Base-by-base conservation (phyloP, 2,888 invertebrate species). In the Drosophila pegasa region DNA sequence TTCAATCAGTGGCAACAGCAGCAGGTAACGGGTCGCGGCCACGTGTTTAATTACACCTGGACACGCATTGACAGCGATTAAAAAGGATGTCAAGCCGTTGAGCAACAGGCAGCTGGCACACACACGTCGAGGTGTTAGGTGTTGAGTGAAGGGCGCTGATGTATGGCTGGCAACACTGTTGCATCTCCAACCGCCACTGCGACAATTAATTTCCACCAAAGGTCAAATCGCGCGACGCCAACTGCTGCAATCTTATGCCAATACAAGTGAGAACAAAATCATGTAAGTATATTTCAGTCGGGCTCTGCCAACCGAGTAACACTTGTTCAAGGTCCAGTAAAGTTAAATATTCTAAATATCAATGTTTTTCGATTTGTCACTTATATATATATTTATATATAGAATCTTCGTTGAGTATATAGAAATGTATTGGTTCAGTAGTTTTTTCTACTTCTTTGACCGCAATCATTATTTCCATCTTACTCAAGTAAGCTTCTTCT, bases 51-150 rank as follows among this genome's bases (percentile, higher is more conserved):
- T 83, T 83, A 83, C 83, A 73, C 50, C 60, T 61, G 66, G 54
- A 61, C 74, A 76, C 72, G 71, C 68, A 67, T 78, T 78, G 80
- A 75, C 87, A 83, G 84, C 88, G 83, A 86, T 88, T 86, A 86
- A 86, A 86, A 87, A 70, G 51, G 64, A 50, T 75, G 67, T 65
- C 71, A 76, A 59, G 68, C 43, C 29, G 51, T 57, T 38, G 72
- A 68, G 64, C 71, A 79, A 65, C 65, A 68, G 64, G 60, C 54
- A 37, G 51, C n/a, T n/a, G 51, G 16, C 0, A n/a, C 27, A 45
- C 29, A 18, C 12, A 10, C 35, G 6, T 5, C 43, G 18, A 29
- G 38, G 18, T 31, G 25, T 31, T 22, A 29, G 38, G 18, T 31
- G 25, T 31, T 40, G n/a, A 18, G 58, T 33, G 47, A 38, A 41